Evolutionary conservation across 1,140 invertebrate species (phyloP).

Genomic region (Pseudomyrmex dendroicus): DNA sequence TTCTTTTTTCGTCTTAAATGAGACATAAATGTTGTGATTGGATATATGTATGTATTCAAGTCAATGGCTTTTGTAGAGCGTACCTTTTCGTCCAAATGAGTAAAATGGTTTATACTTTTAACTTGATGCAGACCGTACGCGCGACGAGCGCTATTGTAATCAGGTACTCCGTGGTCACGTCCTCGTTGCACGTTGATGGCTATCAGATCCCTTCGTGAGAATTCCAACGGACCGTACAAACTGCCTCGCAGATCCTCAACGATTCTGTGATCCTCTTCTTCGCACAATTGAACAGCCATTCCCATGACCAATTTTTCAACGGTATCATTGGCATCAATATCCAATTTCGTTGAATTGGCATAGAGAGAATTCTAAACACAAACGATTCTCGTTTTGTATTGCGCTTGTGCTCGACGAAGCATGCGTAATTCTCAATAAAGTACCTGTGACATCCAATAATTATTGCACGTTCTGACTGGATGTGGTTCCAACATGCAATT

Average conservation of each 20-base stretch:
- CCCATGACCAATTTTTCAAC: constrained; percentile 88
- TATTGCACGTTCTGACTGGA: constrained; percentile 88
- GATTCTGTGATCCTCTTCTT: constrained; percentile 88
- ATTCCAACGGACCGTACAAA: constrained; percentile 90
- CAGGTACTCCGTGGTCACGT: constrained; percentile 88
- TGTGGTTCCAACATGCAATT: constrained; percentile 77
- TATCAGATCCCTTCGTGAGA: constrained; percentile 88
- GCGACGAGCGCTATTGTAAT: constrained; percentile 88
- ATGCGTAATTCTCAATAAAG: neutral
- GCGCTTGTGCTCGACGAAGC: neutral
- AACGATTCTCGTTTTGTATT: neutral
- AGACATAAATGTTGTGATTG: neutral
- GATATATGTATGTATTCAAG: neutral
- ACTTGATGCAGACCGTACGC: constrained; percentile 82
- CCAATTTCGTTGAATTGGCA: constrained; percentile 55
- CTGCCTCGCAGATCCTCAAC: constrained; percentile 88
- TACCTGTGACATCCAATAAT: constrained; percentile 86
- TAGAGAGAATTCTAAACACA: constrained; percentile 60
- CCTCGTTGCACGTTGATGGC: constrained; percentile 89
- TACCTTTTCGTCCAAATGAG: constrained; percentile 42
- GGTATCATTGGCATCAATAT: constrained; percentile 73
- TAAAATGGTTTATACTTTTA: constrained; percentile 58
- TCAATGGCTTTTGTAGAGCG: constrained; percentile 7
- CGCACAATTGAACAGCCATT: constrained; percentile 88
- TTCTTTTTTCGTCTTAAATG: constrained; percentile 72